Conservation (phyloP, 2,888 invertebrate species). For the Pandemis corylana region DNA sequence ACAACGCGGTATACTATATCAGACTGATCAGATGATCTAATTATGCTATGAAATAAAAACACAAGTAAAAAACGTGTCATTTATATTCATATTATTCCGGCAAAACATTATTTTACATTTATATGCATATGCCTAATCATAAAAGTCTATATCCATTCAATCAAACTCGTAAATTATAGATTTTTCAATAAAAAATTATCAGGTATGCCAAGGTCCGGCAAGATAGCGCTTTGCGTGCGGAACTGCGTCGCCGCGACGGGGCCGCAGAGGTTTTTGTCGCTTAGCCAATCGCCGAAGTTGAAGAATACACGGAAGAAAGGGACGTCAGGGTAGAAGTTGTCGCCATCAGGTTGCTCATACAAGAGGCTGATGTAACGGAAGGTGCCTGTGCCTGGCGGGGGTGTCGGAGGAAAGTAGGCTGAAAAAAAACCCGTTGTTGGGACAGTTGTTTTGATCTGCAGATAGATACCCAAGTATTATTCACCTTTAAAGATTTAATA, state of each 20-base stretch:
- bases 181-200: neutral
- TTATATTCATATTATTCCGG: too few relatives aligned
- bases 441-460: too few relatives aligned
- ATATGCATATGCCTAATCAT: too few relatives aligned
- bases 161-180: neutral
- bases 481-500: too few relatives aligned
- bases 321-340: constrained; percentile 4
- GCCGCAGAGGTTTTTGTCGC: neutral
- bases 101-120: too few relatives aligned
- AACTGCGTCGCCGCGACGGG: constrained; percentile 17
- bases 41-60: too few relatives aligned
- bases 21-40: too few relatives aligned
- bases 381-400: neutral
- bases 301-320: constrained; percentile 1
- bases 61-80: too few relatives aligned
- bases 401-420: too few relatives aligned
- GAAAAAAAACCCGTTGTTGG: neutral
- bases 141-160: too few relatives aligned
- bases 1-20: too few relatives aligned
- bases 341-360: neutral
- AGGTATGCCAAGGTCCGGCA: neutral
- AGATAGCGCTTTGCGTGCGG: constrained; percentile 1
- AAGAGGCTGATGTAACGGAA: neutral
- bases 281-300: neutral
- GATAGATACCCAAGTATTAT: too few relatives aligned